phyloP scores from a whole-genome alignment of 2,888 invertebrate genomes.

The Zeuzera pyrina region DNA sequence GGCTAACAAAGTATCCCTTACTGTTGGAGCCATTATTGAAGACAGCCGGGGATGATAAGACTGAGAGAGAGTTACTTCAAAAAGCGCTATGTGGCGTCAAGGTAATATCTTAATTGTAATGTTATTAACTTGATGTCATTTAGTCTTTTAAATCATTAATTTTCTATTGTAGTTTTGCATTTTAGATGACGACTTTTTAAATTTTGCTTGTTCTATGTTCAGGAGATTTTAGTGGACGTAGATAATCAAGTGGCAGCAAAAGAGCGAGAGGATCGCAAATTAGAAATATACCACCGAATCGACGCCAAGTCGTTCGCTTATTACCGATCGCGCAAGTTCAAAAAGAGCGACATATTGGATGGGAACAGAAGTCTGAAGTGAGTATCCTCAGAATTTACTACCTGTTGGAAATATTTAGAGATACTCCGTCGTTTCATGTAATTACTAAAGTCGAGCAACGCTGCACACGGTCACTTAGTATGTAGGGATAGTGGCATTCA shows the following conservation, averaged over 20 bases:
- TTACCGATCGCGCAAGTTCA: constrained; percentile 90
- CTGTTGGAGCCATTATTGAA: constrained; percentile 93
- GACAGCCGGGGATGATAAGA: constrained; percentile 85
- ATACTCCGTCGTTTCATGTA: too few relatives aligned
- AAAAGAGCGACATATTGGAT: constrained; percentile 91
- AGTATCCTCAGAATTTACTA: too few relatives aligned
- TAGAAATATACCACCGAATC: constrained; percentile 93
- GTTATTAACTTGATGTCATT: neutral
- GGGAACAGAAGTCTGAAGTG: constrained; percentile 86
- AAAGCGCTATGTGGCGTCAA: constrained; percentile 87
- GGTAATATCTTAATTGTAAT: constrained; percentile 50
- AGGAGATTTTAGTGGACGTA: constrained; percentile 91
- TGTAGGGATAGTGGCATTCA: neutral
- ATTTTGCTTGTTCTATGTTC: too few relatives aligned
- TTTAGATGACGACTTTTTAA: too few relatives aligned
- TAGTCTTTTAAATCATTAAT: neutral
- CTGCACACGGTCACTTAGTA: too few relatives aligned
- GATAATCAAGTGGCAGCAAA: constrained; percentile 95
- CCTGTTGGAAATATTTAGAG: too few relatives aligned
- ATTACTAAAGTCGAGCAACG: too few relatives aligned
- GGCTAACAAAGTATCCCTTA: constrained; percentile 95
- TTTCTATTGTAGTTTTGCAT: neutral
- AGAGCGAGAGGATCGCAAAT: constrained; percentile 89
- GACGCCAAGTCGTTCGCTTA: constrained; percentile 94
- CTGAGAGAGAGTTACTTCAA: constrained; percentile 85